Conservation (phyloP, 2,888 invertebrate genomes). For the Perizoma affinitatum region DNA sequence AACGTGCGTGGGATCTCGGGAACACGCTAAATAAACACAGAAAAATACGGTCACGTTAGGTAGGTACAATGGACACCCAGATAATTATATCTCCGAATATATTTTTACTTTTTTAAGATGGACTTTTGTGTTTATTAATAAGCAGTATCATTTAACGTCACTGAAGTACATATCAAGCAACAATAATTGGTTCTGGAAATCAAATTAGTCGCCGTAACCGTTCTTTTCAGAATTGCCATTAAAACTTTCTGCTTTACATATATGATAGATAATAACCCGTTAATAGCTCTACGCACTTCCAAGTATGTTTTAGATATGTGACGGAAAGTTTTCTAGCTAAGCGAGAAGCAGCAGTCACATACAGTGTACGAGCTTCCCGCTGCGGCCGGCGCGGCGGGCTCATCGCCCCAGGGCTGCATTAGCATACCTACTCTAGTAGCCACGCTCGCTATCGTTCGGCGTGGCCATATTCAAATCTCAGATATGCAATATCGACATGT, state of each 20-base stretch:
- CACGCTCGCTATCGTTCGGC: constrained; percentile 34
- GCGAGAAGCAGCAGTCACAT: constrained; percentile 37
- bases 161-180: no score
- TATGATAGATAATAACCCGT: constrained; percentile 31
- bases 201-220: constrained; percentile 25
- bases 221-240: constrained; percentile 31
- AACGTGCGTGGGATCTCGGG: constrained; percentile 60
- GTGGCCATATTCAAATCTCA: constrained; percentile 59
- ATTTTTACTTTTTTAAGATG: constrained; percentile 38
- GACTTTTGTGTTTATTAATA: constrained; percentile 3
- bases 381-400: constrained; percentile 27
- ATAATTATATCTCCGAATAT: constrained; percentile 42
- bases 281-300: constrained; percentile 29
- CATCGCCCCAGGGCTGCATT: constrained; percentile 58
- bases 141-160: constrained; percentile 1
- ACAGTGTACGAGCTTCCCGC: constrained; percentile 46
- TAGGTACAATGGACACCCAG: constrained; percentile 51
- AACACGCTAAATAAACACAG: constrained; percentile 59
- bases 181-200: constrained; percentile 21
- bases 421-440: constrained; percentile 52
- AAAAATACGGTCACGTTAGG: constrained; percentile 48
- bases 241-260: constrained; percentile 36
- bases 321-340: constrained; percentile 26
- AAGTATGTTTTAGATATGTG: constrained; percentile 34
- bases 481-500: constrained; percentile 65